Conservation (phyloP, 2,113 vertebrate genomes). For the Amblyornis subalaris region DNA sequence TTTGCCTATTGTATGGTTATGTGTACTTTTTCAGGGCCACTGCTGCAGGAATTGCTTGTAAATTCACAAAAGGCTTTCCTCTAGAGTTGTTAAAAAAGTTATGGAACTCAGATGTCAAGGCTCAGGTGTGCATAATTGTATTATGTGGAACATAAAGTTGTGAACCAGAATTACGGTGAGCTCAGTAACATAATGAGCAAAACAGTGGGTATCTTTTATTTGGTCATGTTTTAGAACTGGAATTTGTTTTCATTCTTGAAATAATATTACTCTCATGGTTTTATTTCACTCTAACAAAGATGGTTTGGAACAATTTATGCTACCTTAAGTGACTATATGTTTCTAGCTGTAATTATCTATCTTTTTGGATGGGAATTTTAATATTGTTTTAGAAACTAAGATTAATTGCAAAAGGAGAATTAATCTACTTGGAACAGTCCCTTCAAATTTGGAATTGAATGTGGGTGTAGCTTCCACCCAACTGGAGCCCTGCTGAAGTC, state of each 20-base stretch:
- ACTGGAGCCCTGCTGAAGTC: not conserved
- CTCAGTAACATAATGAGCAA: constrained; percentile 38
- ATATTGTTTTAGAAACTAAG: constrained; percentile 26
- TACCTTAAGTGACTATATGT: not conserved
- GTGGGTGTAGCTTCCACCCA: not conserved
- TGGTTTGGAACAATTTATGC: constrained; percentile 25
- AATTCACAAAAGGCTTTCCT: constrained; percentile 29
- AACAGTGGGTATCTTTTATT: not conserved
- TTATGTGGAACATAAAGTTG: constrained; percentile 41
- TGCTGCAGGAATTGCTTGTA: not conserved
- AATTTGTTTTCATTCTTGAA: constrained; percentile 4
- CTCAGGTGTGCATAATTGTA: constrained; percentile 29
- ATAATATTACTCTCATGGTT: not conserved
- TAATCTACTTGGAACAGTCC: not conserved
- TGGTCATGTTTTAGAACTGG: not conserved
- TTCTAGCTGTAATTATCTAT: constrained; percentile 25
- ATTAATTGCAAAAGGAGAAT: constrained; percentile 49
- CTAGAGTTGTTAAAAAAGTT: constrained; percentile 31
- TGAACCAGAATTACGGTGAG: constrained; percentile 23
- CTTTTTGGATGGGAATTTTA: constrained; percentile 31
- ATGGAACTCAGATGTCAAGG: not conserved
- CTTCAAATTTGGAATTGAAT: not conserved
- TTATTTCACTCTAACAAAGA: constrained; percentile 52
- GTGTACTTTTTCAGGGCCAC: not conserved
- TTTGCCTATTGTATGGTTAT: not conserved